Base-by-base conservation (phyloP, 2,888 invertebrate genomes). In the Sinodicranocentrus sp. region DNA sequence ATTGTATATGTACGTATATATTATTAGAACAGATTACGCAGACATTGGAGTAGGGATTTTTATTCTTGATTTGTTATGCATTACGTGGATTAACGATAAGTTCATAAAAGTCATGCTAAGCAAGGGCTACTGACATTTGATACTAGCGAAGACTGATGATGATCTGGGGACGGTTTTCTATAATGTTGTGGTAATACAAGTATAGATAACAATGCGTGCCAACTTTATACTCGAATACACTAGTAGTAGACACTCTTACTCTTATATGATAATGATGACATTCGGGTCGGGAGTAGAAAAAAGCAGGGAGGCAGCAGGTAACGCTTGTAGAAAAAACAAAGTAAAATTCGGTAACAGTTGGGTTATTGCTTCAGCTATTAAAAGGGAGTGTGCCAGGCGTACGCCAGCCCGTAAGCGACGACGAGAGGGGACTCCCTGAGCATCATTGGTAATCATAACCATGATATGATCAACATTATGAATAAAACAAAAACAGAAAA, bases 311-410 rank as follows among this genome's bases (percentile, higher is more conserved):
- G 48, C 48, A 54, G 21, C 33, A 33, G 10, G 10, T 33, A 3
- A 33, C 10, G 33, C 33, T 6, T 33, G 21, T 23, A 10, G 1
- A n/a, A 72, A 28, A 59, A 59, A 23, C 25, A 65, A 77, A 19
- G 65, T 48, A 52, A 65, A 25, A 70, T 39, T 76, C 17, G 65
- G 76, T 76, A 76, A 67, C 76, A 76, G 76, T 76, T 76, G 75
- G 52, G 8, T 21, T 48, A 26, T 76, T 65, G 25, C 76, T 26
- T 26, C 25, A 23, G 61, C 65, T 63, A 79, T 80, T 76, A 80
- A 44, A 76, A 79, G 70, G 85, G 82, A 85, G 85, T 73, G 85
- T 85, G 85, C 82, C 82, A 71, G 82, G 85, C 85, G 82, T 82
- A 78, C 77, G 85, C 85, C 85, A 82, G 78, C 82, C 80, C 80